A percentile compares a stretch with the other conserved stretches of the same genome.
These are phyloP conservation scores for Tricholaema leucomelas DNA, from an alignment of 2,113 vertebrate species.

Conservation along the genomic window DNA sequence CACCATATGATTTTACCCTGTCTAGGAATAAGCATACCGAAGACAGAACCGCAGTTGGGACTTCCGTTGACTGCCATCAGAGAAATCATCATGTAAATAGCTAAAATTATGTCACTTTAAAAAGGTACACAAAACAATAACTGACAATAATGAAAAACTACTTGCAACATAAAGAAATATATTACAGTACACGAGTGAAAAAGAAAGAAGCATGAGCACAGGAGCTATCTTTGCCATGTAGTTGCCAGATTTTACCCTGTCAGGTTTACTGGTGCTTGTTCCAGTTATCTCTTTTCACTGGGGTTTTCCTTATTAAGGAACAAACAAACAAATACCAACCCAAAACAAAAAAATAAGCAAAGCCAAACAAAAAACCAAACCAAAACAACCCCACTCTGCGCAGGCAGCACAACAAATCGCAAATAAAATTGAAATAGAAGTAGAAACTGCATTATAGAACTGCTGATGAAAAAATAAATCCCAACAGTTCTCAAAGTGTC, in stretches of 20 bases:
- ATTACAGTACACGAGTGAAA: not conserved
- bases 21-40: not conserved
- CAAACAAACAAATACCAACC: not conserved
- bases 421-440: not conserved
- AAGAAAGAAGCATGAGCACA: not conserved
- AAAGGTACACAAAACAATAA: not conserved
- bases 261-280: not conserved
- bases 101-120: not conserved
- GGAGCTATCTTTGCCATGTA: not conserved
- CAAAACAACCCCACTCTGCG: not conserved
- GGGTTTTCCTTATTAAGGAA: not conserved
- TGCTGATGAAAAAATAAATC: not conserved
- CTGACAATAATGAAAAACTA: not conserved
- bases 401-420: not conserved
- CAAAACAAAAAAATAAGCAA: not conserved
- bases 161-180: not conserved
- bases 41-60: not conserved
- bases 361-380: not conserved
- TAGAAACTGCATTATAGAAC: not conserved
- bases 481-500: not conserved
- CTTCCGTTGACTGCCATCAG: not conserved
- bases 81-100: not conserved
- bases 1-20: not conserved
- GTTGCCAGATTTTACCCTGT: not conserved
- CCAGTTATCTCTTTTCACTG: not conserved